Conservation (phyloP, 2,888 invertebrate genomes). For the Amphipyra berbera region DNA sequence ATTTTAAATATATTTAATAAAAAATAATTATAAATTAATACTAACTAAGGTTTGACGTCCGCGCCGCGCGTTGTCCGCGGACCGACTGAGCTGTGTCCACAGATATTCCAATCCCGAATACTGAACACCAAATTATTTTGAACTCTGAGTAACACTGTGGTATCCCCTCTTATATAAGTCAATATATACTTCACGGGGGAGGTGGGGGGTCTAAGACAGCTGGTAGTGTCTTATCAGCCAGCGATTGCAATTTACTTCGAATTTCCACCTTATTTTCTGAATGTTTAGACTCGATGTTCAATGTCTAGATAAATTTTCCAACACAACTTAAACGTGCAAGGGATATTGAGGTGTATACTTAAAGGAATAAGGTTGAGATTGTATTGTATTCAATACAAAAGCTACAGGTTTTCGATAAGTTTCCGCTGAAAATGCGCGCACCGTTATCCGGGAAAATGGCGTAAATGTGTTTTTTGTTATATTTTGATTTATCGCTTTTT, state of each 20-base stretch:
- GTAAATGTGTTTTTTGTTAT: slow-evolving; percentile 58
- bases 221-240: slow-evolving; percentile 73
- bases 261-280: slow-evolving; percentile 8
- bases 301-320: slow-evolving; percentile 13
- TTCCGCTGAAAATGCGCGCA: slow-evolving; percentile 79
- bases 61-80: slow-evolving; percentile 58
- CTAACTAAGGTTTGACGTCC: slow-evolving; percentile 58
- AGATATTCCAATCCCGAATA: slow-evolving; percentile 63
- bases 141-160: slow-evolving; percentile 67
- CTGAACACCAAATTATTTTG: slow-evolving; percentile 68
- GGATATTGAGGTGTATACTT: slow-evolving; percentile 4
- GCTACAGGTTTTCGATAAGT: slow-evolving; percentile 87
- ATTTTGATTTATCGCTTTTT: slow-evolving; percentile 23
- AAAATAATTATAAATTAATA: slow-evolving; percentile 43
- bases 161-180: slow-evolving; percentile 67
- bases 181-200: slow-evolving; percentile 58
- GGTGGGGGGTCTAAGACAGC: slow-evolving; percentile 60
- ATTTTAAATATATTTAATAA: slow-evolving; percentile 36
- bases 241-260: slow-evolving; percentile 13
- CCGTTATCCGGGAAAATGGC: slow-evolving; percentile 55
- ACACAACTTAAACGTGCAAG: slow-evolving; percentile 36
- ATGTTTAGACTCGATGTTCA: slow-evolving; percentile 5
- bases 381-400: slow-evolving; percentile 61
- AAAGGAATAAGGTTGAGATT: slow-evolving; percentile 42
- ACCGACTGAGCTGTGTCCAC: slow-evolving; percentile 71